phyloP scores from a whole-genome alignment of 2,888 invertebrate genomes.

The Epistrophe eligans region DNA sequence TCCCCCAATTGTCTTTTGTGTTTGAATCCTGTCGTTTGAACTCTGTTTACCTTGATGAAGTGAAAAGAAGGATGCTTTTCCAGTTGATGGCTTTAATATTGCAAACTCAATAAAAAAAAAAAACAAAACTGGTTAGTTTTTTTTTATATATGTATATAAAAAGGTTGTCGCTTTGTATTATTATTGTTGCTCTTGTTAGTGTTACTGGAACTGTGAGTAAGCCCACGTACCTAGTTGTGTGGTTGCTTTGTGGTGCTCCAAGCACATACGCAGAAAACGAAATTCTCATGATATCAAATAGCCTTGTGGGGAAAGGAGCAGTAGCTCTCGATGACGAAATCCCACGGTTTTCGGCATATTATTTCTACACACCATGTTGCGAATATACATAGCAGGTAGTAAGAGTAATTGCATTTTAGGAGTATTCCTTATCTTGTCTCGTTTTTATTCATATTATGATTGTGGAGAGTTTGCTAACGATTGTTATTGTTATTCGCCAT shows the following conservation, averaged over 20 bases:
- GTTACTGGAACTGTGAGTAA: conserved; percentile 29
- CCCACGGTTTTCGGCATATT: conserved; percentile 34
- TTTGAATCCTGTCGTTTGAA: conserved; percentile 53
- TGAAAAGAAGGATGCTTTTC: conserved; percentile 66
- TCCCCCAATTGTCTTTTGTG: neutral
- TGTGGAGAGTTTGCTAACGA: conserved; percentile 17
- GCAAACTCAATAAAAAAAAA: conserved; percentile 46
- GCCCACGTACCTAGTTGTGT: conserved; percentile 38
- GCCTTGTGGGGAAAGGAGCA: conserved; percentile 58
- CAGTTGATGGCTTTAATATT: conserved; percentile 39
- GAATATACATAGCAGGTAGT: conserved; percentile 34
- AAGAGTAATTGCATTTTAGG: conserved; percentile 1
- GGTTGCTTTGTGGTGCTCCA: conserved; percentile 26
- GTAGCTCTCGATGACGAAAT: conserved; percentile 68
- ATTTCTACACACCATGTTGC: conserved; percentile 5
- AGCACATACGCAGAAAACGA: conserved; percentile 15
- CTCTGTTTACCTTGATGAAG: conserved; percentile 69
- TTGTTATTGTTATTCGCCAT: conserved; percentile 28
- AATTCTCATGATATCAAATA: conserved; percentile 53
- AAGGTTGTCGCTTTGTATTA: conserved; percentile 53
- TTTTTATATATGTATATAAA: conserved; percentile 45
- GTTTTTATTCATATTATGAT: conserved; percentile 1
- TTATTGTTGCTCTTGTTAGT: conserved; percentile 31
- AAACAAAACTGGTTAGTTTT: conserved; percentile 58
- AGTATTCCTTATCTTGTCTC: conserved; percentile 7